Evolutionary conservation across 2,797 vertebrate species (phyloP), one percentile per base, ranked within the genome.

Genomic region (Platalea minor): DNA sequence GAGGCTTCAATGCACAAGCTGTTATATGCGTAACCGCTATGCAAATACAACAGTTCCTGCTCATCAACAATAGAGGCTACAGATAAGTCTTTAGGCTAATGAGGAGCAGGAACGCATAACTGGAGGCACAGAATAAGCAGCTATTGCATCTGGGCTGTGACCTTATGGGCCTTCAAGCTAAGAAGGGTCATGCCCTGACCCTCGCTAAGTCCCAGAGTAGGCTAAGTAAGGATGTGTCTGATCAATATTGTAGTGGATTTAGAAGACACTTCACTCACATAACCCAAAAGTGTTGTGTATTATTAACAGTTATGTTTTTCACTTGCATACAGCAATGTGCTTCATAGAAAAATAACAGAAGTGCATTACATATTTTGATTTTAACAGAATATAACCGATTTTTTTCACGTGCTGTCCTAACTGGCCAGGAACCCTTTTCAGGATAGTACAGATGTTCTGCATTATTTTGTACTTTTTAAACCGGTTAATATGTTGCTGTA

Each of bases 251-350:
- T 46, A 50, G 53, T 13, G 2, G 53, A 29, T 64, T 35, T 60
- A 56, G 85, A 60, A 77, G 28, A 59, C 11, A 10, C 17, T 87
- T 91, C 28, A 11, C 33, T 74, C 56, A 11, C 0, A 0, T 23
- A 53, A 37, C 37, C 10, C 11, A 0, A 4, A 67, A 64, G 4
- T 0, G 0, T 28, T 73, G 23, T 8, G 7, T 45, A 7, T 61
- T 88, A 68, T 60, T 81, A 67, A 68, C 3, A 59, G 43, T 21
- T 56, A 76, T 0, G 1, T 45, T 86, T 91, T 76, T 53, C 16
- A 50, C 37, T 88, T 69, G 50, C 7, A 5, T 45, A 63, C 7
- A 60, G 26, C 14, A 8, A 37, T 10, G 31, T 67, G 45, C 59
- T 81, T 78, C 39, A 75, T 9, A 70, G 35, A 80, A 63, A 61